phyloP scores from a whole-genome alignment of 2,888 invertebrate species.

The Aphrophora alni region DNA sequence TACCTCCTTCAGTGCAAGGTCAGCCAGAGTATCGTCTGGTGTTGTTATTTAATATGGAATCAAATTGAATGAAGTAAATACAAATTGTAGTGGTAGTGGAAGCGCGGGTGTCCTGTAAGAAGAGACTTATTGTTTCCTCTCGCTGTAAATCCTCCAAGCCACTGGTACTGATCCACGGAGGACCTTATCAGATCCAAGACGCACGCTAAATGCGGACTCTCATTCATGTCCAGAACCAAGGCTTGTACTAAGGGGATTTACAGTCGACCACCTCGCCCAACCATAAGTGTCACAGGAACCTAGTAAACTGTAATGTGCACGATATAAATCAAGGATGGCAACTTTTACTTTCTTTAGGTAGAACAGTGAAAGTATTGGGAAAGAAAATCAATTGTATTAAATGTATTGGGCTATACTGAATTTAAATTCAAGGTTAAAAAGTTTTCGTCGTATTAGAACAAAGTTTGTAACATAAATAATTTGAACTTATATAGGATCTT shows the following conservation, averaged over 20 bases:
- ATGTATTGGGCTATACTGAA: too few relatives aligned
- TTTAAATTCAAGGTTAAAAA: too few relatives aligned
- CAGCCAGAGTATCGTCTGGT: not conserved
- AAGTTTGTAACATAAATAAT: too few relatives aligned
- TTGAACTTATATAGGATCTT: too few relatives aligned
- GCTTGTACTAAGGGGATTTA: not conserved
- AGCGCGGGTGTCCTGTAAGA: not conserved
- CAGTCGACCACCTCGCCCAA: not conserved
- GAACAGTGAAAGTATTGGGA: not conserved
- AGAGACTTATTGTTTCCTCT: conserved; percentile 1
- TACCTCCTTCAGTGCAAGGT: conserved; percentile 2
- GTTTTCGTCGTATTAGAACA: too few relatives aligned
- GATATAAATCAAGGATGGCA: not conserved
- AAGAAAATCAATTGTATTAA: too few relatives aligned
- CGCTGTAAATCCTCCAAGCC: not conserved
- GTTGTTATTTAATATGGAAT: conserved; percentile 9
- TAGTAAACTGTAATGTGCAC: too few relatives aligned
- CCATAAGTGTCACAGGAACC: not conserved
- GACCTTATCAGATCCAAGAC: not conserved
- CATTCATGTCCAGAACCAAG: not conserved
- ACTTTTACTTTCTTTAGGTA: not conserved
- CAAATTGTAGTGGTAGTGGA: not conserved
- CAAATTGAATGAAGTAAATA: conserved; percentile 6
- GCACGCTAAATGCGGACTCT: not conserved
- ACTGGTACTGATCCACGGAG: not conserved